These are phyloP conservation scores for Netelia inedita DNA, from an alignment of 2,888 invertebrate genomes.

Conservation along the genomic window DNA sequence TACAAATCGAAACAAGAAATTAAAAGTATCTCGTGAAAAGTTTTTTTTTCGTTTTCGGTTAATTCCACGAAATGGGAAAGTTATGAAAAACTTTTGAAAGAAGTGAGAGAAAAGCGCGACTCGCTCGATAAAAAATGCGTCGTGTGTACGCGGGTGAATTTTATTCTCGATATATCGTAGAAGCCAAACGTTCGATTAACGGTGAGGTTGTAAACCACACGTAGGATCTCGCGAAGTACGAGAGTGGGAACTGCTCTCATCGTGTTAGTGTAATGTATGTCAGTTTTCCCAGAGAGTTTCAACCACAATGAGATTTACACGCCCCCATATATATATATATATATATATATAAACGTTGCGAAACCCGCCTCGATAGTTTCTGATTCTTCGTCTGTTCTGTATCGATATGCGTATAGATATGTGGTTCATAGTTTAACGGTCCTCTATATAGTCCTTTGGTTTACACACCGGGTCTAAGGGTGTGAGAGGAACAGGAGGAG, in stretches of 20 bases:
- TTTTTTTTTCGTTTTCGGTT: too few relatives aligned
- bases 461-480: neutral
- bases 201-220: slow-evolving; percentile 25
- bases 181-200: slow-evolving; percentile 62
- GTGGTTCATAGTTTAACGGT: neutral
- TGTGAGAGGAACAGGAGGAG: neutral
- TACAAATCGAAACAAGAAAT: too few relatives aligned
- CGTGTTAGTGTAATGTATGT: slow-evolving; percentile 38
- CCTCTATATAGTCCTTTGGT: neutral
- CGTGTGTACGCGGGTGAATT: neutral
- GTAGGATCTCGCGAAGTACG: slow-evolving; percentile 22
- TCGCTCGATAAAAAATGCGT: neutral
- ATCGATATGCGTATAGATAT: neutral
- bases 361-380: slow-evolving; percentile 7
- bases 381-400: slow-evolving; percentile 42
- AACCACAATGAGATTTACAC: slow-evolving; percentile 4
- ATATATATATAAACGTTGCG: neutral
- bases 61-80: too few relatives aligned
- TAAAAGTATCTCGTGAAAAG: too few relatives aligned
- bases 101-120: slow-evolving; percentile 1
- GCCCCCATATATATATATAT: too few relatives aligned
- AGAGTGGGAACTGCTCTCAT: slow-evolving; percentile 1
- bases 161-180: slow-evolving; percentile 25
- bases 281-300: slow-evolving; percentile 9
- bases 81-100: too few relatives aligned